Percentiles rank a stretch among this genome's conserved stretches.
phyloP scores from a whole-genome alignment of 2,888 invertebrate genomes.

The Drosophila ezoana region DNA sequence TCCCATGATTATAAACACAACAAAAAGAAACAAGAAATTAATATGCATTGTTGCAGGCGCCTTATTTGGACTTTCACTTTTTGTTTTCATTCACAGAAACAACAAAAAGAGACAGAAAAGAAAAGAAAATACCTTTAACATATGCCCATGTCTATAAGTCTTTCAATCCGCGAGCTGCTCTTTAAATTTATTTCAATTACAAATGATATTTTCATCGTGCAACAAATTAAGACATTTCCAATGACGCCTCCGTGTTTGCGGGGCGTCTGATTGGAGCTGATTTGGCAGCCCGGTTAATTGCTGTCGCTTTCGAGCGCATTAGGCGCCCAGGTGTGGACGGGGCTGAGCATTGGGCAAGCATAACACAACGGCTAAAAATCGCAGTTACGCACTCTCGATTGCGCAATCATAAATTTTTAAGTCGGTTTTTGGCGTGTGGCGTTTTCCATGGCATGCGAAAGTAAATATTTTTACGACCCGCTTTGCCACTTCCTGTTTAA shows the following conservation, averaged over 20 bases:
- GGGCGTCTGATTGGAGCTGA: conserved; percentile 47
- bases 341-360: background rate
- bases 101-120: conserved; percentile 13
- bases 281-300: conserved; percentile 47
- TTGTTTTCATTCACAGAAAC: conserved; percentile 65
- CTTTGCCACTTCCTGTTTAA: conserved; percentile 53
- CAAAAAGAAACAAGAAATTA: conserved; percentile 56
- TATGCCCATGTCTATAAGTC: conserved; percentile 31
- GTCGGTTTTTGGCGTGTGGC: conserved; percentile 27
- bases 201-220: conserved; percentile 28
- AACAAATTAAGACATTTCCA: conserved; percentile 29
- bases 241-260: conserved; percentile 49
- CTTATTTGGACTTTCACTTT: conserved; percentile 73
- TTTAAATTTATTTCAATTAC: conserved; percentile 61
- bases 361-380: conserved; percentile 42
- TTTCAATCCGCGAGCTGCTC: conserved; percentile 19
- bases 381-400: conserved; percentile 71
- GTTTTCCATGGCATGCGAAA: conserved; percentile 70
- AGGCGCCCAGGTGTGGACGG: background rate
- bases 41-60: conserved; percentile 75
- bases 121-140: conserved; percentile 28
- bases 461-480: conserved; percentile 60
- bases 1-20: conserved; percentile 30
- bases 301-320: conserved; percentile 12
- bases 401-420: conserved; percentile 50